Evolutionary conservation across 2,888 invertebrate genomes (phyloP).

Genomic region (Rhaphigaster nebulosa): DNA sequence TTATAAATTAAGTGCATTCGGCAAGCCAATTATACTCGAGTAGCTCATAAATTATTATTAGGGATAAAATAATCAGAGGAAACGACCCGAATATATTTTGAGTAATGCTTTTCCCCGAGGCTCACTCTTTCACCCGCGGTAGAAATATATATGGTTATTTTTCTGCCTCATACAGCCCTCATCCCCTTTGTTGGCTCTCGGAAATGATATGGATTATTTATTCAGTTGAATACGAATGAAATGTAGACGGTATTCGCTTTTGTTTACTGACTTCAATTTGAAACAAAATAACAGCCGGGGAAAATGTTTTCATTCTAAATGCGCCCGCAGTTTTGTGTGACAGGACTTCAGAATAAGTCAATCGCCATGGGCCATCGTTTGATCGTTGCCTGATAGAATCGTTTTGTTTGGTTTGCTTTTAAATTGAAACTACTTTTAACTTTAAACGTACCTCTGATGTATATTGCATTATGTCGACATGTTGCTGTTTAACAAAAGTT

Average conservation of each 20-base stretch:
- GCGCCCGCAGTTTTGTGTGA: slow-evolving; percentile 12
- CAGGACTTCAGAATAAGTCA: slow-evolving; percentile 20
- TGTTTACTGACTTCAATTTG: slow-evolving; percentile 56
- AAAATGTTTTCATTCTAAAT: slow-evolving; percentile 52
- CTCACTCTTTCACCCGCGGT: slow-evolving; percentile 2
- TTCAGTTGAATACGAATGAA: slow-evolving; percentile 55
- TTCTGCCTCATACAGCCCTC: slow-evolving; percentile 42
- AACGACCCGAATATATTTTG: background rate
- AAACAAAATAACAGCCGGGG: slow-evolving; percentile 53
- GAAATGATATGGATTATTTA: slow-evolving; percentile 59
- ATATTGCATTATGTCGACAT: too few relatives aligned
- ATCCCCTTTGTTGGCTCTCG: slow-evolving; percentile 53
- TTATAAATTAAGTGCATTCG: background rate
- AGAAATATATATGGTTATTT: slow-evolving; percentile 48
- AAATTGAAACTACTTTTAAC: too few relatives aligned
- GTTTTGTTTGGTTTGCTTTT: background rate
- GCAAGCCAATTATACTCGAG: background rate
- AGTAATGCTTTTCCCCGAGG: background rate
- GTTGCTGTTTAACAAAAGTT: too few relatives aligned
- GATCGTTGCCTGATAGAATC: background rate
- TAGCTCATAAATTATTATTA: slow-evolving; percentile 6
- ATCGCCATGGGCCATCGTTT: slow-evolving; percentile 2
- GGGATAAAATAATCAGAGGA: slow-evolving; percentile 44
- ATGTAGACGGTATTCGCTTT: slow-evolving; percentile 51
- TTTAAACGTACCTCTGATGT: too few relatives aligned